Percentiles rank a stretch among this genome's conserved stretches.
These are phyloP conservation scores for Archocentrus centrarchus DNA, from an alignment of 2,113 vertebrate species.

Conservation along the genomic window DNA sequence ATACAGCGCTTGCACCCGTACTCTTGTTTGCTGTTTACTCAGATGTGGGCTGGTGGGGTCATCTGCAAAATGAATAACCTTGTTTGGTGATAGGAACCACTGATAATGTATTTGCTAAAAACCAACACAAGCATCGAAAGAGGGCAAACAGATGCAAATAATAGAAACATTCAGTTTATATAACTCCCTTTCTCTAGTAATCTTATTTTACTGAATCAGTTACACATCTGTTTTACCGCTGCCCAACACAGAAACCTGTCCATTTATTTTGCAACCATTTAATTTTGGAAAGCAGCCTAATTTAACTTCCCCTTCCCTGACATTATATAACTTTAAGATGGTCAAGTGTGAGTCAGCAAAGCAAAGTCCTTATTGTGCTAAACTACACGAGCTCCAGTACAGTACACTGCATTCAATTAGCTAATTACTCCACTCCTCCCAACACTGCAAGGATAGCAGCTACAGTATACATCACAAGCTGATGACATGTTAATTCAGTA, in stretches of 20 bases:
- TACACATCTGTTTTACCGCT: background rate
- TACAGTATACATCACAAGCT: background rate
- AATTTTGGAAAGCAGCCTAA: slow-evolving; percentile 49
- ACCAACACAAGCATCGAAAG: slow-evolving; percentile 25
- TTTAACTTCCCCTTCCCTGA: slow-evolving; percentile 34
- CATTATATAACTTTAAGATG: slow-evolving; percentile 41
- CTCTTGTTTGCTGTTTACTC: slow-evolving; percentile 68
- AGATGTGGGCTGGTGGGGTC: slow-evolving; percentile 60
- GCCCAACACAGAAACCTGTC: background rate
- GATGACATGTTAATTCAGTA: slow-evolving; percentile 20
- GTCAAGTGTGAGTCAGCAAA: slow-evolving; percentile 62
- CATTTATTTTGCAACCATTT: slow-evolving; percentile 26
- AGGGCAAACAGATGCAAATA: slow-evolving; percentile 29
- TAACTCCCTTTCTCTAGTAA: background rate
- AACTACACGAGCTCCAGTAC: slow-evolving; percentile 29
- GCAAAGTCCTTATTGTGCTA: slow-evolving; percentile 32
- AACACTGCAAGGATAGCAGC: slow-evolving; percentile 31
- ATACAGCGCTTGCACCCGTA: slow-evolving; percentile 13
- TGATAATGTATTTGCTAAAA: slow-evolving; percentile 36
- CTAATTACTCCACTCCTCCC: slow-evolving; percentile 58
- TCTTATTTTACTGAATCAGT: slow-evolving; percentile 3
- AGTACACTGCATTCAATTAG: slow-evolving; percentile 68
- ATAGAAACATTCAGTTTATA: background rate
- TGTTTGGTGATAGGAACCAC: slow-evolving; percentile 31
- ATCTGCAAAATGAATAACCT: slow-evolving; percentile 56